Evolutionary conservation across 92 coral and sea anemone genomes (phyloP).

Genomic region (Umimayanthus chanpuru): DNA sequence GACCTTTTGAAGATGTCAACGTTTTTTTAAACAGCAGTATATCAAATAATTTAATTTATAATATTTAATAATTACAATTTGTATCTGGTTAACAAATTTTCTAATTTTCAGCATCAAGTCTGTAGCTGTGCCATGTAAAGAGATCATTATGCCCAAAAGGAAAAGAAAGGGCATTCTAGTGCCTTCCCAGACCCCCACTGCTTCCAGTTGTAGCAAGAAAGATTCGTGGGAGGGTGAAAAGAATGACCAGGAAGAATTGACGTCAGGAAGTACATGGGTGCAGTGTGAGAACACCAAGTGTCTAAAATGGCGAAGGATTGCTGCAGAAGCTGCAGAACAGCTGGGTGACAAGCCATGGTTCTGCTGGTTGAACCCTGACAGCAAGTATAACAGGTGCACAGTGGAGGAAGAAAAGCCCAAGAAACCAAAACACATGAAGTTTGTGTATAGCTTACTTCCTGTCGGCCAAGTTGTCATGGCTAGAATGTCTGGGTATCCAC

Average conservation of each 20-base stretch:
- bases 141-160: slow-evolving; percentile 61
- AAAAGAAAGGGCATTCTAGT: slow-evolving; percentile 45
- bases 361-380: slow-evolving; percentile 85
- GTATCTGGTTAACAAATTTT: not conserved
- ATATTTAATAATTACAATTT: not conserved
- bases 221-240: not conserved
- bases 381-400: slow-evolving; percentile 66
- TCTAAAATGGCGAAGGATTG: slow-evolving; percentile 87
- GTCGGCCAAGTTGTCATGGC: slow-evolving; percentile 93
- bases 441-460: slow-evolving; percentile 79
- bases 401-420: slow-evolving; percentile 82
- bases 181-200: slow-evolving; percentile 6
- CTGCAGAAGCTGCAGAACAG: slow-evolving; percentile 73
- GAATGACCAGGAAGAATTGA: slow-evolving; percentile 1
- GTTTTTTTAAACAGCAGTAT: too few relatives aligned
- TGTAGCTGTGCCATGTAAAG: not conserved
- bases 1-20: too few relatives aligned
- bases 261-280: slow-evolving; percentile 70
- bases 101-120: not conserved
- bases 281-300: slow-evolving; percentile 86
- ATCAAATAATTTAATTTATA: too few relatives aligned
- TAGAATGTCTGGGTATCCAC: slow-evolving; percentile 86
- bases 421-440: slow-evolving; percentile 83
- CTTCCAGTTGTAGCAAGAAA: slow-evolving; percentile 1
- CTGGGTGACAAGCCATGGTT: slow-evolving; percentile 82